Evolutionary conservation across 2,797 vertebrate genomes (phyloP).

Genomic region (Chaenodraco wilsoni): DNA sequence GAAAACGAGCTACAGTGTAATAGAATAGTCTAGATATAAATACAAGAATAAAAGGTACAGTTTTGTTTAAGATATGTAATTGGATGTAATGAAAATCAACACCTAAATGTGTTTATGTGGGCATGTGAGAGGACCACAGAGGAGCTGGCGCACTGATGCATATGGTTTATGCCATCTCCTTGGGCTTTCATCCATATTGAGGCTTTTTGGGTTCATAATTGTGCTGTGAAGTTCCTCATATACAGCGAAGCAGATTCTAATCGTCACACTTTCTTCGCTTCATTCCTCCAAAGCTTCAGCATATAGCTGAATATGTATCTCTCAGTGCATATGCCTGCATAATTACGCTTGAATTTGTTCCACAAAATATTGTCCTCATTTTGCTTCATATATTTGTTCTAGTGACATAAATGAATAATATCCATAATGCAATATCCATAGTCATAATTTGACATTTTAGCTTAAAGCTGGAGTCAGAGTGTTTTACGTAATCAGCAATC

Average conservation of each 20-base stretch:
- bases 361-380: conserved; percentile 8
- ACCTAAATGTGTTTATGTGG: conserved; percentile 26
- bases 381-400: conserved; percentile 2
- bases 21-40: no score
- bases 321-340: conserved; percentile 10
- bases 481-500: conserved; percentile 59
- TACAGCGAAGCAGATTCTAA: conserved; percentile 35
- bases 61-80: no score
- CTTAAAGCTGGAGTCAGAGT: conserved; percentile 29
- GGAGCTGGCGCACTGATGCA: conserved; percentile 33
- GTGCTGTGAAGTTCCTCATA: conserved; percentile 19
- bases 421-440: conserved; percentile 16
- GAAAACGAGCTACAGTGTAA: no score
- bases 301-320: conserved; percentile 24
- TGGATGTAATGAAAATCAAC: no score
- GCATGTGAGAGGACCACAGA: conserved; percentile 3
- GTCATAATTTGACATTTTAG: conserved; percentile 41
- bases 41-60: no score
- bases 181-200: conserved; percentile 42
- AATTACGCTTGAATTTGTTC: conserved; percentile 16
- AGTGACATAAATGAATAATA: conserved; percentile 5
- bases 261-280: neutral
- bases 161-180: conserved; percentile 27
- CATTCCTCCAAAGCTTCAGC: conserved; percentile 16
- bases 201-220: conserved; percentile 43